Evolutionary conservation across 2,797 vertebrate species (phyloP), one percentile per base, ranked within the genome.

Genomic region (Peromyscus nudipes): DNA sequence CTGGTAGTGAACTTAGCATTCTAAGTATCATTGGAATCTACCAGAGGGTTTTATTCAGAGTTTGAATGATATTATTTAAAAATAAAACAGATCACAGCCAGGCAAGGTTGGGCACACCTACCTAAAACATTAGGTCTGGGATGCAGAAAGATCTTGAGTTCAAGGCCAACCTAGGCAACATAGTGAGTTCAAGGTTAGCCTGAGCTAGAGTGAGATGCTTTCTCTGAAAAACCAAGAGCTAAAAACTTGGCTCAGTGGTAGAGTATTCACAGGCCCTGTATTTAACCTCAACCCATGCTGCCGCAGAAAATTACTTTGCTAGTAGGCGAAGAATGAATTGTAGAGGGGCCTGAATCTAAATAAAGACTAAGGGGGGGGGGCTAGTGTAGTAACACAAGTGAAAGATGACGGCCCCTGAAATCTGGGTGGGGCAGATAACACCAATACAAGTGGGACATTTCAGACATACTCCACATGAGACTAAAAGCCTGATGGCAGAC

Each of bases 341-440:
- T n/a, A 83, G 11, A 91, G 46, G 46, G 62, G 64, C 40, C 69
- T 93, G 91, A 79, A 81, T 5, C 65, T 67, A 89, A 92, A 46
- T 25, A 9, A 92, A 93, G 49, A 77, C 2, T 73, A 76, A 76
- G 2, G 46, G 25, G 57, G 2, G 46, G 25, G 64, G 49, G 23
- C 43, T 57, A 75, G 23, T 85, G 64, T 34, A 91, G 37, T 67
- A 87, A 92, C 21, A 77, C 62, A 84, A 12, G 34, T 49, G 60
- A 96, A 92, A 86, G 37, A 40, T 8, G 64, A 55, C 55, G 21
- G n/a, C 37, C 86, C 62, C 49, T 82, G 67, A 95, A 82, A 92
- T 71, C 64, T 29, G 17, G 37, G n/a, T 55, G 31, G n/a, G 88
- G 23, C 55, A 92, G 46, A 27, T 55, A 34, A 79, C n/a, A 94